Percentiles rank a stretch among this genome's conserved stretches.
Conservation (phyloP, 2,113 vertebrate genomes). For the Tenebrosternarchus preto region DNA sequence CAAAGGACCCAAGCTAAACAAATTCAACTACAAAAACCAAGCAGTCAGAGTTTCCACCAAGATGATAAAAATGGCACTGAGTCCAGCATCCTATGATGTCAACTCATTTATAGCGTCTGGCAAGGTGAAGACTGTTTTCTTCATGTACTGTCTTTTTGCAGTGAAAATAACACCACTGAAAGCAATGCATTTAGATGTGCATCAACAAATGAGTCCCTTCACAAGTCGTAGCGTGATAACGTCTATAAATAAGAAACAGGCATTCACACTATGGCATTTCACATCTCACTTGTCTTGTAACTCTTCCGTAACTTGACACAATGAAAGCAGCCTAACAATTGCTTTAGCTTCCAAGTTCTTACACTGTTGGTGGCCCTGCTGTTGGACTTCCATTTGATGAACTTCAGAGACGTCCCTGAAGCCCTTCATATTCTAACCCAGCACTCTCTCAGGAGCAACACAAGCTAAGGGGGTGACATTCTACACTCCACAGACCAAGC, state of each 20-base stretch:
- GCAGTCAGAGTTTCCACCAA: slow-evolving; percentile 1
- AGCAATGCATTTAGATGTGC: neutral
- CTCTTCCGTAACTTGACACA: slow-evolving; percentile 41
- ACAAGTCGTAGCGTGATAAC: neutral
- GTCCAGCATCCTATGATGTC: neutral
- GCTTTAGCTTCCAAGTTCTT: neutral
- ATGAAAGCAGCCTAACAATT: slow-evolving; percentile 21
- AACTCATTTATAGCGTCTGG: no score
- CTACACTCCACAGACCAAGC: slow-evolving; percentile 22
- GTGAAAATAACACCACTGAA: neutral
- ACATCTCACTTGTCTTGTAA: slow-evolving; percentile 8
- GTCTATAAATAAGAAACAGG: slow-evolving; percentile 47
- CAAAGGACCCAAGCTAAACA: no score
- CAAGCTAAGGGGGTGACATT: slow-evolving; percentile 34
- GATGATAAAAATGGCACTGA: neutral
- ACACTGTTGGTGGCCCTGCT: neutral
- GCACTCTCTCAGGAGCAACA: slow-evolving; percentile 25
- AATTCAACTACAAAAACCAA: neutral
- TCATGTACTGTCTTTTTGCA: neutral
- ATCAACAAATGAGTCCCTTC: slow-evolving; percentile 1
- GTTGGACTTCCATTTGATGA: neutral
- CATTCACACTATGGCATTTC: slow-evolving; percentile 34
- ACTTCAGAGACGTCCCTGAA: neutral
- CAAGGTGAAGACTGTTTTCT: neutral
- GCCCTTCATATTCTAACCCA: slow-evolving; percentile 19